Evolutionary conservation across 2,113 vertebrate species (phyloP).

Genomic region (Channa argus): DNA sequence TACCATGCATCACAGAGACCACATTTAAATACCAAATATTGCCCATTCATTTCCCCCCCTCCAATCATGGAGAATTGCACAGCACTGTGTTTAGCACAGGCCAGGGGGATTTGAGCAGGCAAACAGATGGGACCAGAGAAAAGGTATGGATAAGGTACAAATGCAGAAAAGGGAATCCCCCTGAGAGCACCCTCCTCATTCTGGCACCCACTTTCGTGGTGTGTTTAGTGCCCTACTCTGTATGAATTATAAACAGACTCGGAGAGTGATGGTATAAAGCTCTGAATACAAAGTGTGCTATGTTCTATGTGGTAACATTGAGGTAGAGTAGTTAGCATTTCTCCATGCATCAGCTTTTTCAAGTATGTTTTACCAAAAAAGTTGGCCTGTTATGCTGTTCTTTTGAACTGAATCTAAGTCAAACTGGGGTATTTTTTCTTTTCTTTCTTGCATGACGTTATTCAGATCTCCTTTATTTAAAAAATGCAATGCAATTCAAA

Average conservation of each 20-base stretch:
- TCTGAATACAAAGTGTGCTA: conserved; percentile 66
- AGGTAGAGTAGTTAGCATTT: conserved; percentile 40
- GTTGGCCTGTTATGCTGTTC: conserved; percentile 10
- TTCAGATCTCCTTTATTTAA: conserved; percentile 14
- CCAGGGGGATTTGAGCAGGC: conserved; percentile 83
- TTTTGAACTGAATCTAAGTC: conserved; percentile 25
- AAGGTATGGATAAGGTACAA: conserved; percentile 82
- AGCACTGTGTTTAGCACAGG: conserved; percentile 79
- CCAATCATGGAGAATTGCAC: conserved; percentile 64
- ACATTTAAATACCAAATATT: conserved; percentile 85
- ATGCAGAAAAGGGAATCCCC: conserved; percentile 72
- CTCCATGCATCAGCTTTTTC: conserved; percentile 38
- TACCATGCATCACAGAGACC: conserved; percentile 82
- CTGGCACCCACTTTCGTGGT: conserved; percentile 76
- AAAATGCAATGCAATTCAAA: conserved; percentile 35
- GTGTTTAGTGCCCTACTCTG: conserved; percentile 76
- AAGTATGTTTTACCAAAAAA: conserved; percentile 29
- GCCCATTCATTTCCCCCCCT: conserved; percentile 80
- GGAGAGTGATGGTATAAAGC: conserved; percentile 66
- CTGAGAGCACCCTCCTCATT: conserved; percentile 71
- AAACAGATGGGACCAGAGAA: conserved; percentile 83
- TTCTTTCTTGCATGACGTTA: neutral
- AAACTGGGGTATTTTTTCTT: neutral
- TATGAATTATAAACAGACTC: conserved; percentile 73
- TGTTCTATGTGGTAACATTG: conserved; percentile 41